Conservation (phyloP, 1,140 invertebrate species). For the Danaus melanippus region DNA sequence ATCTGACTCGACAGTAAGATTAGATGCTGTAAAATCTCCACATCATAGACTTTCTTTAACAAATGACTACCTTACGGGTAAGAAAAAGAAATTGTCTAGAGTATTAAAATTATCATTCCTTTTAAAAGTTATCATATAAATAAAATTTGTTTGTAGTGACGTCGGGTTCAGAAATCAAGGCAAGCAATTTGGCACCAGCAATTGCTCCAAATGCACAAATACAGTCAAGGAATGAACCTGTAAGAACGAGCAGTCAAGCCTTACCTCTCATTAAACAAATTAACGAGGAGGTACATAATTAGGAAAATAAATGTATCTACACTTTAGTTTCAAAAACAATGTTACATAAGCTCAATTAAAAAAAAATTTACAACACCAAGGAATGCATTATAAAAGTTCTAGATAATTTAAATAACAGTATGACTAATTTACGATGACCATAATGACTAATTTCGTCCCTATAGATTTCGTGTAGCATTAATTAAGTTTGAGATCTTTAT, state of each 20-base stretch:
- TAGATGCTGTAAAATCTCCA: conserved; percentile 51
- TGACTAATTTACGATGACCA: too few relatives aligned
- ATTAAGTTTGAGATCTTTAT: too few relatives aligned
- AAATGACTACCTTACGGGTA: conserved; percentile 67
- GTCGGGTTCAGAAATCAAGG: conserved; percentile 52
- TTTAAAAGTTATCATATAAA: too few relatives aligned
- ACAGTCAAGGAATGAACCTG: conserved; percentile 24
- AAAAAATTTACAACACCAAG: too few relatives aligned
- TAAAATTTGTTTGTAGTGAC: conserved; percentile 33
- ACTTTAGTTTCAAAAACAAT: too few relatives aligned
- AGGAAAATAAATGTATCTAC: too few relatives aligned
- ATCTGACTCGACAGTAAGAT: conserved; percentile 49
- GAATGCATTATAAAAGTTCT: too few relatives aligned
- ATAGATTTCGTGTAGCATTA: too few relatives aligned
- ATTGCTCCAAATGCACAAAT: conserved; percentile 18
- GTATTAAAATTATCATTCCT: too few relatives aligned
- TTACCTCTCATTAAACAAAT: conserved; percentile 58
- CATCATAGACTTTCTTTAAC: conserved; percentile 66
- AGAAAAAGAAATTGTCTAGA: conserved; percentile 4
- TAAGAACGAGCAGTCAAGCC: conserved; percentile 44
- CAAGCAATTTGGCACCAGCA: conserved; percentile 45
- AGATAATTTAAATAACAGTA: too few relatives aligned
- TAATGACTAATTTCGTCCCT: too few relatives aligned
- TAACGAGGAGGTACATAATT: conserved; percentile 53
- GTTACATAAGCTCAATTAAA: too few relatives aligned